Evolutionary conservation across 2,888 invertebrate species (phyloP).

Genomic region (Erynnis tages): DNA sequence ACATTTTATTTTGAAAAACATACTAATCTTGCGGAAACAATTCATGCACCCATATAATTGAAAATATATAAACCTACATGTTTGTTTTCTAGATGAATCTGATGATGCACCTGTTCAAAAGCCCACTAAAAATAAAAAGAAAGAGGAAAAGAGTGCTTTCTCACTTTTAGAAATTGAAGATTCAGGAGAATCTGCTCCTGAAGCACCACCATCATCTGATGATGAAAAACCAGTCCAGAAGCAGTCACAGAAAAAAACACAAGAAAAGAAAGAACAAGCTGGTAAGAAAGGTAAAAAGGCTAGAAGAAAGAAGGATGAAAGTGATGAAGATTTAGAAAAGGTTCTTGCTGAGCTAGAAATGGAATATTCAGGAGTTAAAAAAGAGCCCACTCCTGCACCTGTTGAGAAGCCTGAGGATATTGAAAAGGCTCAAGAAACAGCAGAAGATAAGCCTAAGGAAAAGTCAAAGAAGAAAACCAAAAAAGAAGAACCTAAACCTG

Average conservation of each 20-base stretch:
- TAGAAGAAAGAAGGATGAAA: constrained; percentile 87
- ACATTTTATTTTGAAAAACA: no score
- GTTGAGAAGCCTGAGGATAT: constrained; percentile 39
- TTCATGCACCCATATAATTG: no score
- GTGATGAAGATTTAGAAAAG: constrained; percentile 91
- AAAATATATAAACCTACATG: no score
- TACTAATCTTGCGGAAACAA: no score
- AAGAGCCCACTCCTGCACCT: constrained; percentile 65
- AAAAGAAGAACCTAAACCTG: constrained; percentile 57
- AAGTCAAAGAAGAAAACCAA: constrained; percentile 60
- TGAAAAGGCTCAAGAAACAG: constrained; percentile 55
- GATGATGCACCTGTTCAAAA: constrained; percentile 73
- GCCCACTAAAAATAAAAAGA: constrained; percentile 65
- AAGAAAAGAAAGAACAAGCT: constrained; percentile 69
- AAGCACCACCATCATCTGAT: constrained; percentile 69
- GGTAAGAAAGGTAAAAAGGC: constrained; percentile 88
- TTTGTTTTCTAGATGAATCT: constrained; percentile 55
- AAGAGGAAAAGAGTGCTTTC: constrained; percentile 83
- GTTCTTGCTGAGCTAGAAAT: constrained; percentile 91
- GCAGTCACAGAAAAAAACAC: constrained; percentile 56
- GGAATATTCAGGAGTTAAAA: constrained; percentile 87
- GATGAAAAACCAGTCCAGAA: constrained; percentile 66
- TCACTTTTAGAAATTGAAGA: constrained; percentile 86
- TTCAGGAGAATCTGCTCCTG: constrained; percentile 73
- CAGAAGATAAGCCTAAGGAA: constrained; percentile 57